These are phyloP conservation scores for Cyanoderma ruficeps DNA, from an alignment of 2,113 vertebrate genomes.

Conservation along the genomic window DNA sequence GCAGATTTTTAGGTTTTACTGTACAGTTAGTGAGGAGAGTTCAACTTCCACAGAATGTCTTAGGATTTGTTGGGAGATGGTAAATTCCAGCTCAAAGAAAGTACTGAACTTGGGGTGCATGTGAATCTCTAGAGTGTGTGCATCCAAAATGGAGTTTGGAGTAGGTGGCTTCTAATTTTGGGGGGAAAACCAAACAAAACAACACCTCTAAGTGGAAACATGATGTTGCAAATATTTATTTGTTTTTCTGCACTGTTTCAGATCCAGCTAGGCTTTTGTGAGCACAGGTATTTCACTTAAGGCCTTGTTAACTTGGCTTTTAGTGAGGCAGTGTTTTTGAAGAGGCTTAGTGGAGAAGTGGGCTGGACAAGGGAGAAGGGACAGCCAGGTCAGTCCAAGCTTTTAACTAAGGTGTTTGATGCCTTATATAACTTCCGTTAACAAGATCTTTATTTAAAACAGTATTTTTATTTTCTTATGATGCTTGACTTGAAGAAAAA, in stretches of 20 bases:
- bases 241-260: neutral
- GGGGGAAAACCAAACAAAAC: neutral
- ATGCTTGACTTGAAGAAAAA: neutral
- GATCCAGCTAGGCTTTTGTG: neutral
- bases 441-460: neutral
- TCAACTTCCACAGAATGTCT: neutral
- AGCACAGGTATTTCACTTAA: neutral
- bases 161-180: neutral
- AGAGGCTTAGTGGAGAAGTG: neutral
- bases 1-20: neutral
- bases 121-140: neutral
- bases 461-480: neutral
- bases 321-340: neutral
- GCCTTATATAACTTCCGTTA: neutral
- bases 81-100: neutral
- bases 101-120: neutral
- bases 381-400: neutral
- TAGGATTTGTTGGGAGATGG: neutral
- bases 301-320: neutral
- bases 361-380: neutral
- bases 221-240: neutral
- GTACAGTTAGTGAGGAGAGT: neutral
- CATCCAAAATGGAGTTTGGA: neutral
- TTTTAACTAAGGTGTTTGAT: neutral
- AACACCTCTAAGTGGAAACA: neutral